A percentile compares a stretch with the other conserved stretches of the same genome.
Conservation (phyloP, 1,140 invertebrate genomes). For the Capitella teleta region DNA sequence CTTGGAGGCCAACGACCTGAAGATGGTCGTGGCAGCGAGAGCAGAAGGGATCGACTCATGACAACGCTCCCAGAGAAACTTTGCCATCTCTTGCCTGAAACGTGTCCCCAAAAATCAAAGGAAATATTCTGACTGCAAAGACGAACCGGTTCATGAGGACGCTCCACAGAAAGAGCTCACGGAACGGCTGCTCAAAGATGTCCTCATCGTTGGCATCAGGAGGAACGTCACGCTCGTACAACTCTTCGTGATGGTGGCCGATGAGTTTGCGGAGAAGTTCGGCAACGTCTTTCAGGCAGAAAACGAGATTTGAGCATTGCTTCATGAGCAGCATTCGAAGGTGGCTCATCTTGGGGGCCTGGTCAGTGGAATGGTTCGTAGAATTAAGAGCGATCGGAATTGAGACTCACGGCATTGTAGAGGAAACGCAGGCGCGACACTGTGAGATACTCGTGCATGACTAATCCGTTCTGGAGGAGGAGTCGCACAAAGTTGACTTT, state of each 20-base stretch:
- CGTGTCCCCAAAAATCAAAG: not conserved
- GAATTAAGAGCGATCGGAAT: no score
- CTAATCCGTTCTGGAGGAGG: slow-evolving; percentile 86
- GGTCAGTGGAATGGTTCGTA: not conserved
- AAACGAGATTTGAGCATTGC: not conserved
- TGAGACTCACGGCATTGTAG: slow-evolving; percentile 53
- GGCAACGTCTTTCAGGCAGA: slow-evolving; percentile 15
- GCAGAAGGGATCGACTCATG: slow-evolving; percentile 31
- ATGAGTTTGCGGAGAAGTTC: slow-evolving; percentile 22
- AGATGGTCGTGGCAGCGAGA: slow-evolving; percentile 24
- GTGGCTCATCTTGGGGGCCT: not conserved
- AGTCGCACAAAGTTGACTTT: slow-evolving; percentile 92
- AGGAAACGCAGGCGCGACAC: slow-evolving; percentile 80
- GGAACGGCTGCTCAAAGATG: slow-evolving; percentile 26
- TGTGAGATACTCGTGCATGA: slow-evolving; percentile 91
- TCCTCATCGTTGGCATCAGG: slow-evolving; percentile 7
- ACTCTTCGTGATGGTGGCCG: slow-evolving; percentile 21
- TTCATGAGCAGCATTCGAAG: not conserved
- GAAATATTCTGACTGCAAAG: not conserved
- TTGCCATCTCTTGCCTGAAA: slow-evolving; percentile 17
- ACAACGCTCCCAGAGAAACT: slow-evolving; percentile 30
- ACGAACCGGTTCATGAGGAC: slow-evolving; percentile 25
- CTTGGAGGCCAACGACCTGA: slow-evolving; percentile 16
- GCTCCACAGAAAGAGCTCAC: slow-evolving; percentile 30
- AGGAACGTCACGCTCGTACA: slow-evolving; percentile 7